These are phyloP conservation scores for Gambelia wislizenii DNA, from an alignment of 2,797 vertebrate genomes.

Conservation along the genomic window DNA sequence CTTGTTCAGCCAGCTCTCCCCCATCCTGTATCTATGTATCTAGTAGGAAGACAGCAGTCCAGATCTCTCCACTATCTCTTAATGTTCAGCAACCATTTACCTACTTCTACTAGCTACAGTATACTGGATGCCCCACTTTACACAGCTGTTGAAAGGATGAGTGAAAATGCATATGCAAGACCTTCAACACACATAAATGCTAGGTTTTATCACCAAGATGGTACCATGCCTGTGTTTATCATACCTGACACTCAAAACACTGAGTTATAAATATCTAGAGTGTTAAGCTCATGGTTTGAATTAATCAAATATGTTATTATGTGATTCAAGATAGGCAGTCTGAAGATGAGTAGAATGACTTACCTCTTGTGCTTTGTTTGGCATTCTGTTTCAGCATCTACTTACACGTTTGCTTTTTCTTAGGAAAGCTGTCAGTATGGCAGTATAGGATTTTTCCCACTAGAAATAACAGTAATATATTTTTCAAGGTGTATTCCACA, in stretches of 20 bases:
- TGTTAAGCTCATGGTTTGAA: neutral
- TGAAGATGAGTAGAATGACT: slow-evolving; percentile 21
- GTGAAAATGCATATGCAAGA: neutral
- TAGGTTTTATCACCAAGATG: neutral
- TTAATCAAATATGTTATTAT: neutral
- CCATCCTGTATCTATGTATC: no score
- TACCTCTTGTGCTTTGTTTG: slow-evolving; percentile 86
- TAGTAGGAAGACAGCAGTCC: neutral
- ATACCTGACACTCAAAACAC: neutral
- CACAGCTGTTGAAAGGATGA: neutral
- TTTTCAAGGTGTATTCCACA: neutral
- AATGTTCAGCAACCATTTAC: neutral
- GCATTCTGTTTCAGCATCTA: slow-evolving; percentile 73
- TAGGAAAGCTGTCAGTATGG: slow-evolving; percentile 2
- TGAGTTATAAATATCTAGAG: neutral
- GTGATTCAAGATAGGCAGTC: neutral
- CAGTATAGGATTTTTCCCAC: neutral
- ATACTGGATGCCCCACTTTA: neutral
- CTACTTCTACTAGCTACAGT: neutral
- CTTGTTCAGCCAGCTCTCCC: no score
- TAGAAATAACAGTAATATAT: neutral
- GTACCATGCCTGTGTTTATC: neutral
- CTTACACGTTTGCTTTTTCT: slow-evolving; percentile 24
- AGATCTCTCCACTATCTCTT: neutral
- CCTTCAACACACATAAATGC: neutral